Conservation (phyloP, 2,797 vertebrate genomes). For the Mus minutoides region DNA sequence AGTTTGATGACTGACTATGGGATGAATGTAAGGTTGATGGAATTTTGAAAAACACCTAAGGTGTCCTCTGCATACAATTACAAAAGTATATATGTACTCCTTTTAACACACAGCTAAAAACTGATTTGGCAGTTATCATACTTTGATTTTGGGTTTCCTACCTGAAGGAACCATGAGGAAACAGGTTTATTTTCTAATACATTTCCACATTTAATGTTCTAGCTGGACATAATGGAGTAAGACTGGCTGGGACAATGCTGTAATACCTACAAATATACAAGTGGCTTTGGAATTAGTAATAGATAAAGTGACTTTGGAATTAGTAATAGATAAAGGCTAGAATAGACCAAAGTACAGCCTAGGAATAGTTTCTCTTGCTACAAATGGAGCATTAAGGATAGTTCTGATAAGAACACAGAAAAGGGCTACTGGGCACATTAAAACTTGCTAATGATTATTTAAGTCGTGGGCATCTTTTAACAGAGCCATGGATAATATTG, state of each 20-base stretch:
- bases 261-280: background rate
- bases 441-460: background rate
- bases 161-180: background rate
- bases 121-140: background rate
- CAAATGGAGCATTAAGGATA: background rate
- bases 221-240: background rate
- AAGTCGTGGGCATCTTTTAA: background rate
- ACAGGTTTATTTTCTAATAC: background rate
- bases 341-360: background rate
- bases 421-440: background rate
- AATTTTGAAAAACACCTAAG: background rate
- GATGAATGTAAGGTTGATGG: no score
- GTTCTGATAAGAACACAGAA: background rate
- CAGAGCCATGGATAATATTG: background rate
- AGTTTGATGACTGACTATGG: no score
- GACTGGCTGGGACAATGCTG: background rate
- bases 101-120: background rate
- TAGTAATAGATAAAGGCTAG: no score
- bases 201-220: background rate
- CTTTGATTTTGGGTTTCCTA: background rate
- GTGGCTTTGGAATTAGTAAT: background rate
- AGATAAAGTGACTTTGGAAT: background rate
- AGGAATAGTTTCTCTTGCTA: background rate
- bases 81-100: background rate
- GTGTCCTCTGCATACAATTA: background rate